A percentile compares a stretch with the other conserved stretches of the same genome.
phyloP scores from a whole-genome alignment of 2,888 invertebrate genomes.

The Drosophila infuscata region DNA sequence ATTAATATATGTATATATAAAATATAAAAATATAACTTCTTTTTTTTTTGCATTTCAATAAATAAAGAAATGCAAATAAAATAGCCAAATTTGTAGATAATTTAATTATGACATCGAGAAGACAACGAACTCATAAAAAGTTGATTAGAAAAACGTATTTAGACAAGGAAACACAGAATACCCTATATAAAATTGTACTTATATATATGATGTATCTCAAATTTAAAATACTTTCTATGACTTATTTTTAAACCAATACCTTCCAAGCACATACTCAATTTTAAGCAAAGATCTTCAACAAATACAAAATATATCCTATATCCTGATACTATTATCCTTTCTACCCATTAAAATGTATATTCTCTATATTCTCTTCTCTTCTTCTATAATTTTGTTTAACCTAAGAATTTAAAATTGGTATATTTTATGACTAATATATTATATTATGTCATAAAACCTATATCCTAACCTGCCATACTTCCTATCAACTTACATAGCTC shows the following conservation, averaged over 20 bases:
- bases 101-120: conserved; percentile 37
- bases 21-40: not conserved
- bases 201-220: not conserved
- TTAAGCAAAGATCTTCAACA: not conserved
- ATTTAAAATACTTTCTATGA: not conserved
- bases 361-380: not conserved
- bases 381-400: too few species aligned
- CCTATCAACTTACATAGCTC: fast-evolving
- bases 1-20: not conserved
- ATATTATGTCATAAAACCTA: not conserved
- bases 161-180: conserved; percentile 7
- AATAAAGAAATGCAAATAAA: conserved; percentile 2
- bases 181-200: not conserved
- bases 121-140: conserved; percentile 10
- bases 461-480: not conserved
- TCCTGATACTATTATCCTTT: not conserved
- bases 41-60: not conserved
- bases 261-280: not conserved
- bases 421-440: not conserved
- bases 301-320: not conserved
- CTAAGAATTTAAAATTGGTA: not conserved
- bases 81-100: conserved; percentile 19
- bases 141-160: not conserved
- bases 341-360: fast-evolving
- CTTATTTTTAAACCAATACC: not conserved